Evolutionary conservation across 2,797 vertebrate genomes (phyloP), one percentile per base, ranked within the genome.

Genomic region (Synanceia verrucosa): DNA sequence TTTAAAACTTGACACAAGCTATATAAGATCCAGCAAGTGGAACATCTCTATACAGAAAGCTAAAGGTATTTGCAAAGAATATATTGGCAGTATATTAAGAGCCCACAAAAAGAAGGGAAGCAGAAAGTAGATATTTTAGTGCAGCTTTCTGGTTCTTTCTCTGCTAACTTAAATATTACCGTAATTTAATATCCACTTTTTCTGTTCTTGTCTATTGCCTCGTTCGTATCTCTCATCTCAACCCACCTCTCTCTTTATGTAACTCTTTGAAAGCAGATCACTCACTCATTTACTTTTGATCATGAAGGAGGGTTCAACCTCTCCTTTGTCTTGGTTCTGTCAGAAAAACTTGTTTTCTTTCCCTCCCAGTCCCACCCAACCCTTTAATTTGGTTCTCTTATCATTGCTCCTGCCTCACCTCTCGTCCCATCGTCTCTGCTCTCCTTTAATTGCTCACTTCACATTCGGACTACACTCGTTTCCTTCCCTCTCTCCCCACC

Each of bases 381-480:
- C 36, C 21, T 63, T 53, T 70, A 14, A 68, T 77, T 80, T 70
- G 59, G 21, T 19, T 61, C 57, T 62, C 52, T 68, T 57, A 55
- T 74, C 29, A 0, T 18, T 43, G 18, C 37, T 50, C 21, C 61
- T 55, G 33, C 48, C 41, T 50, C 44, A 52, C 47, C 28, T 64
- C 57, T 77, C 47, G 61, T 46, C 65, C 61, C 44, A 50, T 79
- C 79, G 46, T 58, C 55, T 58, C 6, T 28, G 50, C 61, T 69
- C 72, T 37, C 48, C 33, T 59, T 46, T 80, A 80, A 79, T 78
- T 75, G 57, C 52, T 82, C 43, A 44, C 57, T 61, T 73, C 39
- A 71, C 61, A 52, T 50, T 71, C 50, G 53, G 39, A 44, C 33
- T 55, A 33, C 50, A 34, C 31, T 23, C 5, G 9, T 18, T 69